phyloP scores from a whole-genome alignment of 2,113 vertebrate genomes.

The Pao palembangensis region DNA sequence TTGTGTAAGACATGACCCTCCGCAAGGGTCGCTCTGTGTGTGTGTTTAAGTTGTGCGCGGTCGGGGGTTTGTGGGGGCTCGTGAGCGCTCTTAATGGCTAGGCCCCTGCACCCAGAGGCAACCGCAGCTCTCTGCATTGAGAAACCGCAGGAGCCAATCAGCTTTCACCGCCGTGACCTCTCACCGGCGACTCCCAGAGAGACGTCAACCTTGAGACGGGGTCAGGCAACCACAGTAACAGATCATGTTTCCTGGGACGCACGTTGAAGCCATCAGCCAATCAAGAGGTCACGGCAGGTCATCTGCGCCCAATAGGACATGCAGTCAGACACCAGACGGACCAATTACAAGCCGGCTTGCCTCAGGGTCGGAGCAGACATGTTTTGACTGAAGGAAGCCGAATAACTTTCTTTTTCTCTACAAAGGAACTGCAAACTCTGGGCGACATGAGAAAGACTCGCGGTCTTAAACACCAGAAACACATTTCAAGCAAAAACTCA shows the following conservation, averaged over 20 bases:
- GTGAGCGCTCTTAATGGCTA: conserved; percentile 48
- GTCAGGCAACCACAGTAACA: conserved; percentile 59
- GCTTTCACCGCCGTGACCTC: conserved; percentile 44
- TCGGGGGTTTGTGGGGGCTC: not conserved
- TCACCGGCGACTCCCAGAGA: conserved; percentile 55
- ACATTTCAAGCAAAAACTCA: not conserved
- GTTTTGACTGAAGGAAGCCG: not conserved
- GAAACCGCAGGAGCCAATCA: conserved; percentile 59
- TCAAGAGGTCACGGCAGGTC: conserved; percentile 60
- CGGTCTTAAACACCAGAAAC: not conserved
- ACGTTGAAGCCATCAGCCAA: conserved; percentile 74
- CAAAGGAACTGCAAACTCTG: not conserved
- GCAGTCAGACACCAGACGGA: conserved; percentile 58
- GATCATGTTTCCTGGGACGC: conserved; percentile 75
- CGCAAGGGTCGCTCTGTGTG: conserved; percentile 18
- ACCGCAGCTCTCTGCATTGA: conserved; percentile 35
- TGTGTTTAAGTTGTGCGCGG: conserved; percentile 10
- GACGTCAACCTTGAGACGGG: conserved; percentile 68
- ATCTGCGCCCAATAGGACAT: conserved; percentile 57
- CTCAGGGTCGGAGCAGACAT: conserved; percentile 50
- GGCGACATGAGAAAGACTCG: no score
- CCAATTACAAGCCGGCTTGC: conserved; percentile 57
- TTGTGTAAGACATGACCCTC: conserved; percentile 54
- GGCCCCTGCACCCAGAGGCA: conserved; percentile 60
- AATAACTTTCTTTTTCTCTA: not conserved